Conservation (phyloP, 2,797 vertebrate species). For the Trematomus bernacchii region DNA sequence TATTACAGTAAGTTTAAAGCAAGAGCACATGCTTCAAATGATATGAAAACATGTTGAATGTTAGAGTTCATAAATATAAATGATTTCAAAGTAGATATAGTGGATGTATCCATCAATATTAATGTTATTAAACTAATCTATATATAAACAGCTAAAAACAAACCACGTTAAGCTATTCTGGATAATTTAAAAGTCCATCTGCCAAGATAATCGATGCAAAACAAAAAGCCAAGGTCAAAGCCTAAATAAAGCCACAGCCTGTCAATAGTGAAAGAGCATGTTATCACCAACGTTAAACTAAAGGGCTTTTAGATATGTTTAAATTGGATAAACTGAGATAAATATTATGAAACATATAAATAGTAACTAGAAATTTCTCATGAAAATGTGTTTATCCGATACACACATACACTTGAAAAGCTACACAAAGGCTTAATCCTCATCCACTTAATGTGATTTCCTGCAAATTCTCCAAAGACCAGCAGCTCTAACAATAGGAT, state of each 20-base stretch:
- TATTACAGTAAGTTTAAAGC: not conserved
- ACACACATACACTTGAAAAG: slow-evolving; percentile 21
- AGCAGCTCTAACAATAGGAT: slow-evolving; percentile 66
- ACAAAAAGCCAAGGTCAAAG: slow-evolving; percentile 47
- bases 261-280: slow-evolving; percentile 46
- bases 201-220: slow-evolving; percentile 51
- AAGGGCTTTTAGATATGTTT: slow-evolving; percentile 14
- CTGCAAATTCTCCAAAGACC: slow-evolving; percentile 74
- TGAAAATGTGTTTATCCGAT: not conserved
- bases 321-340: not conserved
- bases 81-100: not conserved
- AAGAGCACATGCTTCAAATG: not conserved
- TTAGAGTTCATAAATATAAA: not conserved
- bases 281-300: slow-evolving; percentile 13
- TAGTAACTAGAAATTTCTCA: slow-evolving; percentile 5
- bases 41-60: not conserved
- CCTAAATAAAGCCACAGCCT: slow-evolving; percentile 50
- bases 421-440: slow-evolving; percentile 42
- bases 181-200: slow-evolving; percentile 39
- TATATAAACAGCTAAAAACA: not conserved
- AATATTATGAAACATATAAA: slow-evolving; percentile 22
- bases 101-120: not conserved
- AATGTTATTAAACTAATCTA: not conserved
- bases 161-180: slow-evolving; percentile 18
- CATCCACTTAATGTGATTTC: slow-evolving; percentile 64